Conservation (phyloP, 2,113 vertebrate genomes). For the Raja brachyura region DNA sequence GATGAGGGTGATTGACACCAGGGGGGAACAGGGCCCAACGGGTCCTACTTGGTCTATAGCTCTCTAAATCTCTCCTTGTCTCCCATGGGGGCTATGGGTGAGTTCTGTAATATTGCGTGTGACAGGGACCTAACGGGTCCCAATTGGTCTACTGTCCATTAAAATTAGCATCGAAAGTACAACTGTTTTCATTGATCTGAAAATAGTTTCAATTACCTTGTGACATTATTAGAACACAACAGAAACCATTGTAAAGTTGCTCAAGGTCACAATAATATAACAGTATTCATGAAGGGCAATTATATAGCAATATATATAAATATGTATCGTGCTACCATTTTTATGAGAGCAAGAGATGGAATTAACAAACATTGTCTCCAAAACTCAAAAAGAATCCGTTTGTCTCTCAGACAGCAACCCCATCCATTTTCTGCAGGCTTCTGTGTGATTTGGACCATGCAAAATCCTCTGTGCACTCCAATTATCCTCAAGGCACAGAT, state of each 20-base stretch:
- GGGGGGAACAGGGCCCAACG: too few relatives aligned
- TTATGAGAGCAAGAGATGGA: not conserved
- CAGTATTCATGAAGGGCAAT: not conserved
- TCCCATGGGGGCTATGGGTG: too few relatives aligned
- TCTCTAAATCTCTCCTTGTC: too few relatives aligned
- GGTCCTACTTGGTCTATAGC: too few relatives aligned
- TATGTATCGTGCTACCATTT: not conserved
- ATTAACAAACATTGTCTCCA: not conserved
- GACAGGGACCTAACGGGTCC: too few relatives aligned
- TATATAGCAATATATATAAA: not conserved
- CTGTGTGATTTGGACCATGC: conserved; percentile 18
- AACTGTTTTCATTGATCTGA: not conserved
- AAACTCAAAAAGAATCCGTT: conserved; percentile 14
- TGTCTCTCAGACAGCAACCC: not conserved
- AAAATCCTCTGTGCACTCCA: conserved; percentile 11
- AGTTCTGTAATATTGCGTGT: too few relatives aligned
- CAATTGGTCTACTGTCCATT: not conserved
- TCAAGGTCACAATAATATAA: not conserved
- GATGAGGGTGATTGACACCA: too few relatives aligned
- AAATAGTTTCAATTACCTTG: not conserved
- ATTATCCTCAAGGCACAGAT: conserved; percentile 16
- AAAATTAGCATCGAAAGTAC: not conserved
- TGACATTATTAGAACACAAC: not conserved
- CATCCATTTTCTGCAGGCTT: not conserved
- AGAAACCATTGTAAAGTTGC: not conserved